Evolutionary conservation across 1,140 invertebrate species (phyloP).

Genomic region (Brachionus asplanchnoidis): DNA sequence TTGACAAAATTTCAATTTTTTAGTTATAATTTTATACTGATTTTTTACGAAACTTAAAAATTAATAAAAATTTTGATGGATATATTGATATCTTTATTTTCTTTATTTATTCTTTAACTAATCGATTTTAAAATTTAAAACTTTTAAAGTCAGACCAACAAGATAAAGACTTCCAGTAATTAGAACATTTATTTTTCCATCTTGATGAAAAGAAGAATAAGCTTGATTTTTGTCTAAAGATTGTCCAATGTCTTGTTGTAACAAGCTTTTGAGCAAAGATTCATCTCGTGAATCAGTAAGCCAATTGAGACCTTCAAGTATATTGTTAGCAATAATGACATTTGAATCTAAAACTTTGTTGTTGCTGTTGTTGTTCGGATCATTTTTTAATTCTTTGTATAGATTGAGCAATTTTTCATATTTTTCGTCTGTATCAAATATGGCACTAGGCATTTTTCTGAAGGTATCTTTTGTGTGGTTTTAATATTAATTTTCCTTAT

Average conservation of each 20-base stretch:
- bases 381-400: not conserved
- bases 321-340: not conserved
- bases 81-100: not conserved
- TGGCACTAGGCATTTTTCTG: conserved; percentile 28
- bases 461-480: not conserved
- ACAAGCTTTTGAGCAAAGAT: not conserved
- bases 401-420: conserved; percentile 18
- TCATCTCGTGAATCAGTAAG: conserved; percentile 2
- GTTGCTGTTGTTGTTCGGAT: conserved; percentile 4
- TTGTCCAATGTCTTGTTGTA: not conserved
- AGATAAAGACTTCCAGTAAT: conserved; percentile 40
- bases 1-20: not conserved
- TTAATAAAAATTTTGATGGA: not conserved
- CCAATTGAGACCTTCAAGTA: conserved; percentile 7
- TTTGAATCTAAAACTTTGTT: not conserved
- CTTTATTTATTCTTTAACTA: not conserved
- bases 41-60: not conserved
- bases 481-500: not conserved
- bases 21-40: not conserved
- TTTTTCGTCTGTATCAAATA: conserved; percentile 17
- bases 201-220: not conserved
- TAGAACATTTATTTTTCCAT: conserved; percentile 6
- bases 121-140: conserved; percentile 32
- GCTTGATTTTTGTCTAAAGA: not conserved
- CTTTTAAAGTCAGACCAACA: conserved; percentile 24